Base-by-base conservation (phyloP, 2,888 invertebrate species). In the Ptychoptera contaminata region DNA sequence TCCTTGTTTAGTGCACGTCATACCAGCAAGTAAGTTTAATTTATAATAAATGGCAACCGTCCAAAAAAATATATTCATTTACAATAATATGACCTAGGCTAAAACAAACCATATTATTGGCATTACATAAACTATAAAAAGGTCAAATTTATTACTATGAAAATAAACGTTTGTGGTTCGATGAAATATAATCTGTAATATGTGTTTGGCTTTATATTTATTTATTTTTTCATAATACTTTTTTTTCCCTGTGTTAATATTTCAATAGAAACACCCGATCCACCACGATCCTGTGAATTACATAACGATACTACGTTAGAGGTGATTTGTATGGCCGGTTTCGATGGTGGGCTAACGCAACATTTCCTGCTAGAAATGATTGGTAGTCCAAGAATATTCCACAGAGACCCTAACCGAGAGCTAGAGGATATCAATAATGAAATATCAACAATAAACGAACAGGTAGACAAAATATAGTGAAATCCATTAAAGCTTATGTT, bases 1-100 rank as follows among this genome's bases (percentile, higher is more conserved):
- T 49, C 88, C 91, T 1, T 91, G 91, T 58, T 66, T 84, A 44
- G 84, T 87, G 61, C 78, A 82, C 66, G 75, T 90, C 46, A 69
- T 84, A 55, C 81, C 83, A 54, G 87, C 84, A 54, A 80, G 87
- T 87, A 71, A 71, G 74, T 69, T 53, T 42, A 31, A 11, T 12
- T 9, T 2, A 23, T 10, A 40, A 40, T 16, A 11, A 9, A 6
- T 9, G 29, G 7, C 10, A 29, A 30, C 2, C 29, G 2, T 39
- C 8, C 14, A 3, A 23, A 23, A 11, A 23, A 39, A 37, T 23
- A 39, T 39, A 31, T 31, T 5, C 12, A 40, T 40, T 8, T 31
- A 40, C 1, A 29, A 10, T 31, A 37, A 37, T 48, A 40, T 48
- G 40, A 43, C 42, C 51, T 54, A 23, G 23, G 23, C 23, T 23